A percentile compares a stretch with the other conserved stretches of the same genome.
Evolutionary conservation across 1,140 invertebrate genomes (phyloP).

Genomic region (Cyclargus thomasi): DNA sequence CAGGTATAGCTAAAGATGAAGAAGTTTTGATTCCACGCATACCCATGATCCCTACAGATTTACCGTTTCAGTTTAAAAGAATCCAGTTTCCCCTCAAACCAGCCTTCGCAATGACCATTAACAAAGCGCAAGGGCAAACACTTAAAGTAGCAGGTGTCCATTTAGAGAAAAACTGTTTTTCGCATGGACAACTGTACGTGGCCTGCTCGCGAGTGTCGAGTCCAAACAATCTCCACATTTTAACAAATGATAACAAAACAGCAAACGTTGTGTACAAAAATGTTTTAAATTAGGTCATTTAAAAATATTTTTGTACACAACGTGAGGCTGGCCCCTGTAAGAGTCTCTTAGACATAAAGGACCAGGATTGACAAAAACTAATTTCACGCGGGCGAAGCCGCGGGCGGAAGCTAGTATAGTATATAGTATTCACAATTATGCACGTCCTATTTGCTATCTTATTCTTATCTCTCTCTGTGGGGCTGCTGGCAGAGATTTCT

Average conservation of each 20-base stretch:
- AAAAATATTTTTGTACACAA: no score
- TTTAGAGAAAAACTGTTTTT: constrained; percentile 27
- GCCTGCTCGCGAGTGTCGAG: constrained; percentile 24
- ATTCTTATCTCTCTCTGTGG: no score
- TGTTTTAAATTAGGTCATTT: no score
- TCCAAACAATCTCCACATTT: background rate
- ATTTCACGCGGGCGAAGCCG: no score
- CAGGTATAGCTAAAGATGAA: constrained; percentile 33
- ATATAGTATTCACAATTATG: no score
- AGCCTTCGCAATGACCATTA: constrained; percentile 75
- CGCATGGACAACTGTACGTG: constrained; percentile 27
- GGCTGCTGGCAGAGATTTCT: no score
- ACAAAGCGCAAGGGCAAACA: constrained; percentile 76
- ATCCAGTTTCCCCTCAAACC: constrained; percentile 72
- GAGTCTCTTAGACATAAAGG: no score
- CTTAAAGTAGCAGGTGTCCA: constrained; percentile 25
- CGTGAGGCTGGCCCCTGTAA: no score
- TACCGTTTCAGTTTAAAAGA: constrained; percentile 63
- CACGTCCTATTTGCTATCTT: no score
- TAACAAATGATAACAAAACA: no score
- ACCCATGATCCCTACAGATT: constrained; percentile 44
- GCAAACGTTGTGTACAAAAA: constrained; percentile 2
- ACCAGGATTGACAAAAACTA: no score
- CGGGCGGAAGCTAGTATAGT: no score
- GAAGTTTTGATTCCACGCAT: constrained; percentile 54